Evolutionary conservation across 1,140 invertebrate species (phyloP).

Genomic region (Penaeus vannamei): DNA sequence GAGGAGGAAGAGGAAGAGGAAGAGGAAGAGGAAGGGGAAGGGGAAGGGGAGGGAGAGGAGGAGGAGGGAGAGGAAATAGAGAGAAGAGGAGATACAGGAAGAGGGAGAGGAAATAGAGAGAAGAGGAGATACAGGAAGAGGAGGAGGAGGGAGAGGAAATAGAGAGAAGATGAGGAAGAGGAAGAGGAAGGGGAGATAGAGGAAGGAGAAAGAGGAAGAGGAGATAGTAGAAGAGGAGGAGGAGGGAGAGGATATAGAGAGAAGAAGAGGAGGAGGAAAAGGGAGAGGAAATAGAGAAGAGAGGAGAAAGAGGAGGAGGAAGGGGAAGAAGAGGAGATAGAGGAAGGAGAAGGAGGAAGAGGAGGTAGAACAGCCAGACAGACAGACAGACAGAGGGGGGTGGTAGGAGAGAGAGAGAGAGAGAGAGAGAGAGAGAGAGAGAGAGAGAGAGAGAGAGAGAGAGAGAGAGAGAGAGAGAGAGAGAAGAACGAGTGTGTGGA

Average conservation of each 20-base stretch:
- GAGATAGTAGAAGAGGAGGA: too few species aligned
- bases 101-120: too few species aligned
- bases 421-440: background rate
- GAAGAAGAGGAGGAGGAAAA: background rate
- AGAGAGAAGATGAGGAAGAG: background rate
- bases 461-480: background rate
- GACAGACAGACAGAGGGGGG: too few species aligned
- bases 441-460: background rate
- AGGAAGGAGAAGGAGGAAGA: background rate
- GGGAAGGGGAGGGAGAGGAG: background rate
- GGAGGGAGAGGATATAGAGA: background rate
- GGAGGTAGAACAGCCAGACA: background rate
- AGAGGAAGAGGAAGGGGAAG: background rate
- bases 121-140: too few species aligned
- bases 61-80: background rate
- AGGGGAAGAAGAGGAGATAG: background rate
- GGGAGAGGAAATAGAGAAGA: background rate
- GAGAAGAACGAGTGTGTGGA: background rate
- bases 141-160: background rate
- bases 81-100: too few species aligned
- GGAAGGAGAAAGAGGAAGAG: background rate
- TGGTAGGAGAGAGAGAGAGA: background rate
- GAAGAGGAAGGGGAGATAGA: background rate
- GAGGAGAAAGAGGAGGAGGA: background rate
- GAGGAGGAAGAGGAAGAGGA: conserved; percentile 9